phyloP scores from a whole-genome alignment of 2,113 vertebrate species.

The Ciconia boyciana region DNA sequence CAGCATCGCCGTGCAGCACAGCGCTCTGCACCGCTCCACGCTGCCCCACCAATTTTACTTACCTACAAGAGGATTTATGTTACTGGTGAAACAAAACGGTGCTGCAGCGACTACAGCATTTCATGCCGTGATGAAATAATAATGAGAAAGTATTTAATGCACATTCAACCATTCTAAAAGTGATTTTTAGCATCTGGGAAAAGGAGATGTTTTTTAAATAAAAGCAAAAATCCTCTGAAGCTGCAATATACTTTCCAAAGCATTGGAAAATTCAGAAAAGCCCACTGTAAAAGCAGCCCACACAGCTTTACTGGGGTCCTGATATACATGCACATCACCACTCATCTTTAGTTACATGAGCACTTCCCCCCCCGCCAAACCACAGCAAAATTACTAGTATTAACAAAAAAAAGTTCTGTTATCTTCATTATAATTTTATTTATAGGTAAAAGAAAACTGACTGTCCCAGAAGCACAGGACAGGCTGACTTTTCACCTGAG shows the following conservation, averaged over 20 bases:
- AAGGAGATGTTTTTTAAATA: background rate
- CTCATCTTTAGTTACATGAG: background rate
- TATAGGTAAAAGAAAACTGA: background rate
- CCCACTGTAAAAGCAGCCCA: background rate
- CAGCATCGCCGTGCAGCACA: background rate
- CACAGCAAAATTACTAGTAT: background rate
- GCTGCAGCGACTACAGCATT: background rate
- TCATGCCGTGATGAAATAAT: background rate
- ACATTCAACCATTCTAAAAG: rapidly evolving
- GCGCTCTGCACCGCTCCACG: rapidly evolving
- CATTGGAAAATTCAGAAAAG: background rate
- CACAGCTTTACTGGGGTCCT: background rate
- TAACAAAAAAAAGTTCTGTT: background rate
- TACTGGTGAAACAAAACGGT: background rate
- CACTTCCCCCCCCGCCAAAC: background rate
- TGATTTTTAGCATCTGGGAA: background rate
- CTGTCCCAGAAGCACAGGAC: background rate
- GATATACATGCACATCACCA: background rate
- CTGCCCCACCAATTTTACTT: background rate
- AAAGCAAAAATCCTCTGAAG: background rate
- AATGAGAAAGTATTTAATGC: background rate
- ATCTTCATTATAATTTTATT: background rate
- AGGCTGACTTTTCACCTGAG: background rate
- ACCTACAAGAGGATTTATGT: background rate
- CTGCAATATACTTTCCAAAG: background rate